Base-by-base conservation (phyloP, 2,797 vertebrate species). In the Chiroxiphia lanceolata region DNA sequence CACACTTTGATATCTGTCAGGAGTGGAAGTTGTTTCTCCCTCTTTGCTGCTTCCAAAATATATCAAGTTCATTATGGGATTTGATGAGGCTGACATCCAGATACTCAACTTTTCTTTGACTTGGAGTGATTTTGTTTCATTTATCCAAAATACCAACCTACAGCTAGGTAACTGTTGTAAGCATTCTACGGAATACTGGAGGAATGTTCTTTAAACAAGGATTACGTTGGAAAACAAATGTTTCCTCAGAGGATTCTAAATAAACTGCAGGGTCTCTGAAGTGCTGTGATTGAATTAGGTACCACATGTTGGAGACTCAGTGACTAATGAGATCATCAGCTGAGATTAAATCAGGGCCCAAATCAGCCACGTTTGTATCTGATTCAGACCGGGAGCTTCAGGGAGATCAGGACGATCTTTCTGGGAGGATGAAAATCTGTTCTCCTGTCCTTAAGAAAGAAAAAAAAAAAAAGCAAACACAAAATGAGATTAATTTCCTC, bases 311-410 rank as follows among this genome's bases (percentile, higher is more conserved):
- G 74, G 93, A 92, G 84, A 95, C 88, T 72, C 87, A 56, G 3
- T 87, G 87, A 93, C 95, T 97, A 96, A 95, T 94, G 94, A 84
- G 90, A 96, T 96, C 94, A 90, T 90, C 79, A 86, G 67, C 76
- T 20, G 2, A 79, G 96, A 97, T 97, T 91, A 94, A 97, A 96
- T 94, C 89, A 92, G 23, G 69, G 47, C 89, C 81, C 87, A 84
- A 54, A 93, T 94, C 93, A 95, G 78, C 87, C 87, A 70, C 89
- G 78, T 69, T 80, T 4, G 2, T 95, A 90, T 90, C 94, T 90
- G 96, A 93, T 94, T 81, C 91, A 90, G 93, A 92, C 87, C 65
- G 33, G 31, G 47, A 68, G 42, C 63, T 82, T 94, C 34, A 54
- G 78, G 71, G 61, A 76, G 61, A 93, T 95, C 91, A 67, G 92